These are phyloP conservation scores for Macquaria australasica DNA, from an alignment of 2,113 vertebrate species.

Conservation along the genomic window DNA sequence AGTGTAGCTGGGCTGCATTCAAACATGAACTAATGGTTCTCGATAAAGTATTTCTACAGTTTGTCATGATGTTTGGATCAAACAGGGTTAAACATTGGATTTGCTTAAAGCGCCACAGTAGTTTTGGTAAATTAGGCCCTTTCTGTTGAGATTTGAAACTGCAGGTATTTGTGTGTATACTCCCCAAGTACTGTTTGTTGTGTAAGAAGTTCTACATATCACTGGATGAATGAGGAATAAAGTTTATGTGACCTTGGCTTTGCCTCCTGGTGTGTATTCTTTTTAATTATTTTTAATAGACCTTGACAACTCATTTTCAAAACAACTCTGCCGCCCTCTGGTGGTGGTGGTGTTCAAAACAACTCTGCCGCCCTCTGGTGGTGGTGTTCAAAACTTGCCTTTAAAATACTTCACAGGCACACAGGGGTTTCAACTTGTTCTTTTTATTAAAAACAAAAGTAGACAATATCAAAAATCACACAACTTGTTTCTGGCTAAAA, in stretches of 20 bases:
- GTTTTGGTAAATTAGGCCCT: slow-evolving; percentile 2
- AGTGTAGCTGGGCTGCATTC: neutral
- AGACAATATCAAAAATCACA: slow-evolving; percentile 56
- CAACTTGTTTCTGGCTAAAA: slow-evolving; percentile 35
- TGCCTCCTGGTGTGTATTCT: neutral
- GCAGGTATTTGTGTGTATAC: slow-evolving; percentile 52
- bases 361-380: neutral
- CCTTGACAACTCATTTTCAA: no score
- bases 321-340: no score
- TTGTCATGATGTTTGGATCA: neutral
- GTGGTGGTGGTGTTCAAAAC: neutral
- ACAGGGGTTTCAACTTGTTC: neutral
- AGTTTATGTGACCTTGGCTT: slow-evolving; percentile 49
- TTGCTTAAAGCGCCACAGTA: slow-evolving; percentile 7
- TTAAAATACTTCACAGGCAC: neutral
- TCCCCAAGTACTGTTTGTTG: slow-evolving; percentile 63
- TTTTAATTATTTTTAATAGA: neutral
- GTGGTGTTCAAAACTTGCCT: neutral
- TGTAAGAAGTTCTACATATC: slow-evolving; percentile 65
- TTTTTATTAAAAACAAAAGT: slow-evolving; percentile 60
- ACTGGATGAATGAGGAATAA: slow-evolving; percentile 78
- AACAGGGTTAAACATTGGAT: slow-evolving; percentile 24
- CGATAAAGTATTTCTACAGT: neutral
- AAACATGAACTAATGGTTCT: neutral
- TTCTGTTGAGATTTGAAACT: slow-evolving; percentile 38